Conservation (phyloP, 1,140 invertebrate species). For the Thalassaphorura encarpata region DNA sequence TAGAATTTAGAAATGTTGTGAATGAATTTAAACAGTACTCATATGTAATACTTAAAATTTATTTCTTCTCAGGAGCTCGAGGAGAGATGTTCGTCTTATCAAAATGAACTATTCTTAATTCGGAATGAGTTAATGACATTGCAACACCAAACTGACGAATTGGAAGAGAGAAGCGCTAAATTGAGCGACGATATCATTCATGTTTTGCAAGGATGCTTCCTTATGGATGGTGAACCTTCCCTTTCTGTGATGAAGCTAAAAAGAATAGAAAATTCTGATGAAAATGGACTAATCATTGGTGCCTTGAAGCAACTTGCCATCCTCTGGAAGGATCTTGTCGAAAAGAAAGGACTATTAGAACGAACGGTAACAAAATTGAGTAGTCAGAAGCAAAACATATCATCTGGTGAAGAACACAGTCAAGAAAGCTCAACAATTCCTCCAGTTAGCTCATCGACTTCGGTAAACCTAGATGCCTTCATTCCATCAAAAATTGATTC, state of each 20-base stretch:
- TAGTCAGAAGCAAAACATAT: background rate
- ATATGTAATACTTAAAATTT: too few relatives aligned
- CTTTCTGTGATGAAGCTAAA: background rate
- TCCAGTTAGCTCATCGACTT: background rate
- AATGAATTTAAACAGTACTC: too few relatives aligned
- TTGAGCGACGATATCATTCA: conserved; percentile 21
- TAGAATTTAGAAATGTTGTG: too few relatives aligned
- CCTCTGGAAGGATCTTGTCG: conserved; percentile 26
- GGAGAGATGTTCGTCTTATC: conserved; percentile 27
- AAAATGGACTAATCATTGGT: conserved; percentile 11
- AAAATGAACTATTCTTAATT: conserved; percentile 24
- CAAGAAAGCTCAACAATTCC: background rate
- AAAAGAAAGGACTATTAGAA: conserved; percentile 29
- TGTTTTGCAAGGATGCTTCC: conserved; percentile 23
- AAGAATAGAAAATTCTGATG: background rate
- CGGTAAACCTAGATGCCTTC: conserved; percentile 11
- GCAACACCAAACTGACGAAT: conserved; percentile 17
- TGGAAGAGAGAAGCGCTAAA: conserved; percentile 19
- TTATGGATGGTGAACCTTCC: conserved; percentile 24
- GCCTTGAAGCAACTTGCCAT: conserved; percentile 19
- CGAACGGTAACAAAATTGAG: conserved; percentile 29
- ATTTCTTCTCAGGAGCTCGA: conserved; percentile 23
- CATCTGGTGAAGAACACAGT: background rate
- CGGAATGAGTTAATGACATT: conserved; percentile 26
- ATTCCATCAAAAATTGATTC: conserved; percentile 27